Evolutionary conservation across 2,797 vertebrate genomes (phyloP), one percentile per base, ranked within the genome.

Genomic region (Rhinogobio ventralis): DNA sequence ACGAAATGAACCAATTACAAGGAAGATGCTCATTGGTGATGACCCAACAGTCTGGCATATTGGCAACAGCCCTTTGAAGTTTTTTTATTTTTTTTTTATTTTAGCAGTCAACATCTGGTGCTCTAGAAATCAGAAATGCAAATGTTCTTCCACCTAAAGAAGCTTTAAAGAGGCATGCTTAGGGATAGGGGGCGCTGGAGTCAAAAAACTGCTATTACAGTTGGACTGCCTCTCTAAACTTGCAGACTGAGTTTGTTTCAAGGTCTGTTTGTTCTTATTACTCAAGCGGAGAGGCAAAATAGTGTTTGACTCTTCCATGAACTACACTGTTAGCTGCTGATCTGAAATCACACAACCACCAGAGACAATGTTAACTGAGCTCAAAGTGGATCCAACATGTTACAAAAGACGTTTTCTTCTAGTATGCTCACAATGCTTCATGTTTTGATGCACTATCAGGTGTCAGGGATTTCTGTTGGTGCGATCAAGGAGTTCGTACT

Each of bases 401-500:
- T 17, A 30, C 13, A n/a, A 30, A 74, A 33, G 2, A 30, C 6
- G 2, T 10, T 49, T 49, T 49, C 19, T 55, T 51, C 19, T 33
- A 55, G 6, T n/a, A n/a, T 0, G 14, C 45, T 64, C 66, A 15
- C 66, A 36, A 51, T 46, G 36, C 7, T 55, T 57, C 51, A 20
- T 28, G 33, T 45, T 78, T 78, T 17, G 20, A 15, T 36, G 17
- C 14, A 30, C 14, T 67, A 60, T 42, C 30, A 42, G 20, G 17
- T 66, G 42, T 8, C 9, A 57, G 60, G 11, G 28, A 46, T 42
- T 73, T 45, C n/a, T 13, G 67, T 30, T 30, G 42, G 74, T 74
- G 45, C 30, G 81, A 82, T 85, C 82, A 86, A 88, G 83, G 86
- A 92, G 90, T 85, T 86, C 96, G 89, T 96, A 99, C 98, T 98